phyloP scores from a whole-genome alignment of 2,113 vertebrate genomes.

The Cygnus buccinator region DNA sequence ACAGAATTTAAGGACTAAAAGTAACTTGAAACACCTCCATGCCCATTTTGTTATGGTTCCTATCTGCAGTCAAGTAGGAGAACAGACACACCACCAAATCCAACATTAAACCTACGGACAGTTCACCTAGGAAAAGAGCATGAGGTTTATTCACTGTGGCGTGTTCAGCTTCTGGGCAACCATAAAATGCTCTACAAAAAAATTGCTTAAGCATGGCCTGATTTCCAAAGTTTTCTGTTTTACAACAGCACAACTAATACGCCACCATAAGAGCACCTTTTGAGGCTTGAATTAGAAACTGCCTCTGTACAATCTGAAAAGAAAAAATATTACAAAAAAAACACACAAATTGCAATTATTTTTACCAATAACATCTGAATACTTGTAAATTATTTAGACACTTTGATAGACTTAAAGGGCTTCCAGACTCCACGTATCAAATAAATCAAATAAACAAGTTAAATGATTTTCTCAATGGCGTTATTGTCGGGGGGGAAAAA shows the following conservation, averaged over 20 bases:
- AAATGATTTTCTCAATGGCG: neutral
- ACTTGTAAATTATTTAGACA: neutral
- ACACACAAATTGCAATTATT: neutral
- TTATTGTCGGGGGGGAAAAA: neutral
- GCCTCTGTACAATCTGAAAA: neutral
- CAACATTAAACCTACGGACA: neutral
- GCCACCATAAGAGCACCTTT: neutral
- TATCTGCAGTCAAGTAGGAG: neutral
- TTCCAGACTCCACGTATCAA: neutral
- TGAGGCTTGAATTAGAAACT: neutral
- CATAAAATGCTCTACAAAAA: neutral
- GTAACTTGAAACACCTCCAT: neutral
- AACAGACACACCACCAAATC: neutral
- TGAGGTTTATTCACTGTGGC: neutral
- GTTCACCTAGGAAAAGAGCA: neutral
- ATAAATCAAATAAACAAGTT: neutral
- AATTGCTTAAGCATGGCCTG: neutral
- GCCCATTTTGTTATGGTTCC: neutral
- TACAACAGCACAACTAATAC: neutral
- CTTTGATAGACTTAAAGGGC: neutral
- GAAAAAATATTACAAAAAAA: neutral
- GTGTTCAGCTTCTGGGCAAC: neutral
- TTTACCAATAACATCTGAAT: neutral
- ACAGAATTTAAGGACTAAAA: neutral
- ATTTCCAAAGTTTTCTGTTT: neutral